A percentile compares a stretch with the other conserved stretches of the same genome.
Evolutionary conservation across 2,888 invertebrate species (phyloP).

Genomic region (Zele albiditarsus): DNA sequence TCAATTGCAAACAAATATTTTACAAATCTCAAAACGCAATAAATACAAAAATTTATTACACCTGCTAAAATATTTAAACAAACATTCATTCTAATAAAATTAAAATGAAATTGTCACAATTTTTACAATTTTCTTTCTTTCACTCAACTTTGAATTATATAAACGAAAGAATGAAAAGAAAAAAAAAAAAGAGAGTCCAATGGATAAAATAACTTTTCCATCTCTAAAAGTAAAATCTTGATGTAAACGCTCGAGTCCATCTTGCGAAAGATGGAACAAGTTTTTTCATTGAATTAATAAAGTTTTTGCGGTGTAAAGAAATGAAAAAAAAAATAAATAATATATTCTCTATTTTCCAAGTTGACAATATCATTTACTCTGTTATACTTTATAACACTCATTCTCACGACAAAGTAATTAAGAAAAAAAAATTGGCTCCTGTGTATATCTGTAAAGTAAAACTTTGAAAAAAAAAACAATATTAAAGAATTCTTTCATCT

Average conservation of each 20-base stretch:
- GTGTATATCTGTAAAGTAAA: constrained; percentile 8
- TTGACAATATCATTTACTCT: constrained; percentile 29
- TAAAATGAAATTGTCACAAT: too few relatives aligned
- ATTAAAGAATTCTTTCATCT: constrained; percentile 39
- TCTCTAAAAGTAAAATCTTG: constrained; percentile 41
- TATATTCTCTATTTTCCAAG: constrained; percentile 20
- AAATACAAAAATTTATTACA: neutral
- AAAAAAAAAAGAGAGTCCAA: neutral
- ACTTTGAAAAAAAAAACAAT: constrained; percentile 44
- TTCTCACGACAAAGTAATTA: constrained; percentile 36
- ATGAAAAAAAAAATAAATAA: constrained; percentile 24
- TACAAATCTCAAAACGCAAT: neutral
- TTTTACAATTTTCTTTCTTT: neutral
- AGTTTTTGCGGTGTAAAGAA: constrained; percentile 39
- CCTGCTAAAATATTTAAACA: too few relatives aligned
- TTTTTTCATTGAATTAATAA: constrained; percentile 52
- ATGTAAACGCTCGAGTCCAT: constrained; percentile 48
- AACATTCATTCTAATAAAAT: too few relatives aligned
- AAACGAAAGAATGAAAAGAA: neutral
- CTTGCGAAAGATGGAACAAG: constrained; percentile 47
- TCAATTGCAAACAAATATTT: neutral
- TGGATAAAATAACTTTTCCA: constrained; percentile 31
- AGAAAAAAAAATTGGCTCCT: constrained; percentile 28
- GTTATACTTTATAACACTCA: constrained; percentile 26
- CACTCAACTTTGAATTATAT: neutral